These are phyloP conservation scores for Clarias macrocephalus DNA, from an alignment of 2,113 vertebrate genomes.

Conservation along the genomic window DNA sequence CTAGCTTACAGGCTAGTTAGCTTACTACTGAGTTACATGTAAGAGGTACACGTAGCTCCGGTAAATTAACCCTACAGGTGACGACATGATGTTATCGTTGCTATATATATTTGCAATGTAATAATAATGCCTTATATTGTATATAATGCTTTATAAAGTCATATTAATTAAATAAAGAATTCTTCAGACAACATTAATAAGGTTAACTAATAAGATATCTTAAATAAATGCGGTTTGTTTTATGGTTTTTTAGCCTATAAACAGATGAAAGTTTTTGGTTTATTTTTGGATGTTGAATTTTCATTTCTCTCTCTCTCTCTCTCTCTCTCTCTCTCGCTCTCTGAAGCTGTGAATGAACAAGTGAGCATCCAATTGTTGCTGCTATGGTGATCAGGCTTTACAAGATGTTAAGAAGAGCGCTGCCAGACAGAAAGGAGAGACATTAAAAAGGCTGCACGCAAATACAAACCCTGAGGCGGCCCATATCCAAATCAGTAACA, in stretches of 20 bases:
- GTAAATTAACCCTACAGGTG: not conserved
- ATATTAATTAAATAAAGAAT: not conserved
- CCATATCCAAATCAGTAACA: constrained; percentile 28
- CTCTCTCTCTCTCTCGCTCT: not conserved
- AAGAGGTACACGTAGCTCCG: not conserved
- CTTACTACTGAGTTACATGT: not conserved
- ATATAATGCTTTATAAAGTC: not conserved
- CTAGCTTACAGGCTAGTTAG: not conserved
- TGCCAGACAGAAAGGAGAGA: constrained; percentile 20
- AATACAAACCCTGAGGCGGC: constrained; percentile 5
- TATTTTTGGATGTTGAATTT: not conserved
- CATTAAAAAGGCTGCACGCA: constrained; percentile 11
- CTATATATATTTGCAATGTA: not conserved
- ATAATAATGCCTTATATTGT: not conserved
- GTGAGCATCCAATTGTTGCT: constrained; percentile 21
- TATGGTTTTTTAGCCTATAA: not conserved
- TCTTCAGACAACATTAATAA: not conserved
- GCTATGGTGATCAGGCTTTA: constrained; percentile 25
- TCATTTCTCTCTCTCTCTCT: not conserved
- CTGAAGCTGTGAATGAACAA: not conserved
- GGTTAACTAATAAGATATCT: not conserved
- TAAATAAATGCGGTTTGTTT: not conserved
- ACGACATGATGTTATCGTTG: not conserved
- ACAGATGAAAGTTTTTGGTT: not conserved
- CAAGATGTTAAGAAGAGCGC: constrained; percentile 10